phyloP scores from a whole-genome alignment of 2,797 vertebrate genomes.

The Dallia pectoralis region DNA sequence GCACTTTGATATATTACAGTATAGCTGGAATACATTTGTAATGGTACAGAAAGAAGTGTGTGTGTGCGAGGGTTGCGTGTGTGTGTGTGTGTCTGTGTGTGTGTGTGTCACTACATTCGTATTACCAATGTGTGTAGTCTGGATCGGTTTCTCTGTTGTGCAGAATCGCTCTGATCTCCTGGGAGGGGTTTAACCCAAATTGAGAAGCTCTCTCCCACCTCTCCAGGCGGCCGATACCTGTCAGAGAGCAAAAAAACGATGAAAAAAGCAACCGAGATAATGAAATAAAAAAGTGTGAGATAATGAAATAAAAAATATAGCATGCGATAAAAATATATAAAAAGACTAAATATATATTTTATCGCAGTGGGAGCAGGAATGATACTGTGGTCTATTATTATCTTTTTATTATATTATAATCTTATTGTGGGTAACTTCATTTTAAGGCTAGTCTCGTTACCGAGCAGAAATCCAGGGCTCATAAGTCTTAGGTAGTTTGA shows the following conservation, averaged over 20 bases:
- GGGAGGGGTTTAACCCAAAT: conserved; percentile 79
- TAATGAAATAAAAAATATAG: too few species aligned
- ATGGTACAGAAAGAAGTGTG: background rate
- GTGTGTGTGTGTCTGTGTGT: background rate
- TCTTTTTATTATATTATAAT: too few species aligned
- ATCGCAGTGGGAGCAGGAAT: background rate
- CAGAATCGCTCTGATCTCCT: conserved; percentile 73
- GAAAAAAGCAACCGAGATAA: too few species aligned
- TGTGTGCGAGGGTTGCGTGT: background rate
- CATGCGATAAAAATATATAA: too few species aligned
- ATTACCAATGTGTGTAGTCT: conserved; percentile 69
- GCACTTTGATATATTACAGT: background rate
- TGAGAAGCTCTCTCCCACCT: conserved; percentile 83
- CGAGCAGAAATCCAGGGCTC: too few species aligned
- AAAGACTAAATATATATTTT: too few species aligned
- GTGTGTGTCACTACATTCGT: background rate
- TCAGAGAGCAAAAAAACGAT: background rate
- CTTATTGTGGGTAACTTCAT: too few species aligned
- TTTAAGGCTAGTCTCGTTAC: too few species aligned
- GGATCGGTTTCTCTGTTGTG: conserved; percentile 63
- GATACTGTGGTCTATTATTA: background rate
- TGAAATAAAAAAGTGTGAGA: too few species aligned
- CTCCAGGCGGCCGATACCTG: conserved; percentile 85
- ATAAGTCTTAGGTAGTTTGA: too few species aligned
- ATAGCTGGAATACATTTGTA: background rate